phyloP scores from a whole-genome alignment of 2,888 invertebrate genomes.

The Caradrina kadenii region DNA sequence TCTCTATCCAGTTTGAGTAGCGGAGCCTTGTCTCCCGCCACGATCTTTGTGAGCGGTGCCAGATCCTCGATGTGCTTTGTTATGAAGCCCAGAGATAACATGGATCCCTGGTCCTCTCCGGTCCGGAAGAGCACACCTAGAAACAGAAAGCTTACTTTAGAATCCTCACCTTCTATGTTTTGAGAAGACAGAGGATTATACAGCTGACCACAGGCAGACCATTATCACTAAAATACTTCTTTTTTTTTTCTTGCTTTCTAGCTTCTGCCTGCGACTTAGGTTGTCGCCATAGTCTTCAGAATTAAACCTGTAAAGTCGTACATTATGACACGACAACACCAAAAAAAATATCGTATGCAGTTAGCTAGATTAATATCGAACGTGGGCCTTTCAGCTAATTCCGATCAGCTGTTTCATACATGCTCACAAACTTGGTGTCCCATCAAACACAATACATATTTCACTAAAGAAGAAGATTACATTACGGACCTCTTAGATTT shows the following conservation, averaged over 20 bases:
- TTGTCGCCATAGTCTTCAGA: too few species aligned
- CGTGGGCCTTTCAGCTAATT: too few species aligned
- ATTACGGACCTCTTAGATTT: slow-evolving; percentile 81
- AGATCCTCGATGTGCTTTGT: slow-evolving; percentile 95
- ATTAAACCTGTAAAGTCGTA: too few species aligned
- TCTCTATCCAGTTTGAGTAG: slow-evolving; percentile 91
- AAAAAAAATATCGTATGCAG: too few species aligned
- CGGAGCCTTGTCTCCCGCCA: slow-evolving; percentile 90
- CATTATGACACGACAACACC: too few species aligned
- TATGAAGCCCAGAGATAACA: slow-evolving; percentile 96
- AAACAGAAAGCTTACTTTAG: not conserved
- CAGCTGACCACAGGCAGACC: too few species aligned
- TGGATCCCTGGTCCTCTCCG: slow-evolving; percentile 91
- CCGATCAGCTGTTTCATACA: not conserved
- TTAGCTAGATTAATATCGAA: too few species aligned
- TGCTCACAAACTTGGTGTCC: not conserved
- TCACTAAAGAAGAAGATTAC: not conserved
- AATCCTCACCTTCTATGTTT: not conserved
- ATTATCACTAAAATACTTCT: too few species aligned
- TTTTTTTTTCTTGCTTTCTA: too few species aligned
- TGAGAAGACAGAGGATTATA: not conserved
- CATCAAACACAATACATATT: not conserved
- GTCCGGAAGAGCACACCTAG: slow-evolving; percentile 93
- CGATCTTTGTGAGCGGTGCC: slow-evolving; percentile 93
- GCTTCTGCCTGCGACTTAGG: too few species aligned